Conservation (phyloP, 1,140 invertebrate species). For the Adelges cooleyi region DNA sequence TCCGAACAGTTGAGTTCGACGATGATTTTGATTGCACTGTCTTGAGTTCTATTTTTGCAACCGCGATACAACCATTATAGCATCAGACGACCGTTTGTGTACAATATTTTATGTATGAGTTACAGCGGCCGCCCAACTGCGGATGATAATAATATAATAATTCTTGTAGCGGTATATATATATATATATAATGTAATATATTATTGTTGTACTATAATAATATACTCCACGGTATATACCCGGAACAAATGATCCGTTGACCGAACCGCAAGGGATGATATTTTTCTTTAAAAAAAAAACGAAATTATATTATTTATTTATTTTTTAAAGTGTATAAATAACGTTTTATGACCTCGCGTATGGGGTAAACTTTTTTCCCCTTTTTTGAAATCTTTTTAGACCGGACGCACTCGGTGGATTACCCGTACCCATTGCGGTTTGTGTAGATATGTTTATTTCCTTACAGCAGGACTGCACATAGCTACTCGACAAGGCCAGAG, state of each 20-base stretch:
- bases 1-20: slow-evolving; percentile 15
- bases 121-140: not conserved
- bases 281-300: not conserved
- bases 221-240: too few species aligned
- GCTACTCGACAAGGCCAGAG: too few species aligned
- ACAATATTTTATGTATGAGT: not conserved
- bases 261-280: not conserved
- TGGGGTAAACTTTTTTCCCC: slow-evolving; percentile 9
- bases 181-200: too few species aligned
- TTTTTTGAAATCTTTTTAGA: not conserved
- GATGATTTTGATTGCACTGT: not conserved
- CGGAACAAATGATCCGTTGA: slow-evolving; percentile 27
- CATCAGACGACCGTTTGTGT: not conserved
- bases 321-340: slow-evolving; percentile 24
- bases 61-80: not conserved
- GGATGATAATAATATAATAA: not conserved
- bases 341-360: slow-evolving; percentile 6
- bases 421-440: too few species aligned
- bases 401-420: not conserved
- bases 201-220: too few species aligned
- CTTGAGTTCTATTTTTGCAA: not conserved
- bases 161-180: too few species aligned
- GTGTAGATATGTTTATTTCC: too few species aligned
- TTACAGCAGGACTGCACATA: too few species aligned
- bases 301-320: slow-evolving; percentile 8